A percentile compares a stretch with the other conserved stretches of the same genome.
Evolutionary conservation across 2,888 invertebrate genomes (phyloP).

Genomic region (Celastrina argiolus): DNA sequence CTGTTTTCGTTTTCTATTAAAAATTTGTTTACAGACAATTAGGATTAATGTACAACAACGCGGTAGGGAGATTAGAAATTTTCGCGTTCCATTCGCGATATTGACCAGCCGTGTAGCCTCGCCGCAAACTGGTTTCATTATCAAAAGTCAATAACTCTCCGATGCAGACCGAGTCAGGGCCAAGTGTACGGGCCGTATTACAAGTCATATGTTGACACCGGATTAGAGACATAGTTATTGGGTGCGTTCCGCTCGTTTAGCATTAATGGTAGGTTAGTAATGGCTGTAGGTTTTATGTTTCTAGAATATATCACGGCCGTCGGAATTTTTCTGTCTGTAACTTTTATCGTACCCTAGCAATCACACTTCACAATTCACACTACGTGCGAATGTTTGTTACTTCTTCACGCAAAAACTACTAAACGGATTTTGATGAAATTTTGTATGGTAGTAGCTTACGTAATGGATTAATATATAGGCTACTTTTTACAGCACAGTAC

Average conservation of each 20-base stretch:
- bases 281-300: not conserved
- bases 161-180: constrained; percentile 73
- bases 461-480: too few relatives aligned
- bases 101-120: constrained; percentile 67
- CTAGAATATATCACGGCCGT: constrained; percentile 4
- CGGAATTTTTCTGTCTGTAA: not conserved
- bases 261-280: not conserved
- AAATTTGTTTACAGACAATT: not conserved
- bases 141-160: constrained; percentile 78
- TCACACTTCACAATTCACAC: too few relatives aligned
- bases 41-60: not conserved
- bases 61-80: constrained; percentile 36
- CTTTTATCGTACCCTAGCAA: too few relatives aligned
- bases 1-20: not conserved
- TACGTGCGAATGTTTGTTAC: too few relatives aligned
- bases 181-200: constrained; percentile 50
- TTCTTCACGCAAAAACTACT: too few relatives aligned
- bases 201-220: constrained; percentile 25
- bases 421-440: too few relatives aligned
- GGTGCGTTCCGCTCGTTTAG: not conserved
- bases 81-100: constrained; percentile 52
- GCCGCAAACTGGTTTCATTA: constrained; percentile 75
- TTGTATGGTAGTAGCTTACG: too few relatives aligned
- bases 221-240: not conserved
- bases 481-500: too few relatives aligned